Evolutionary conservation across 2,888 invertebrate species (phyloP), one percentile per base, ranked within the genome.

Genomic region (Nomada goodeniana): DNA sequence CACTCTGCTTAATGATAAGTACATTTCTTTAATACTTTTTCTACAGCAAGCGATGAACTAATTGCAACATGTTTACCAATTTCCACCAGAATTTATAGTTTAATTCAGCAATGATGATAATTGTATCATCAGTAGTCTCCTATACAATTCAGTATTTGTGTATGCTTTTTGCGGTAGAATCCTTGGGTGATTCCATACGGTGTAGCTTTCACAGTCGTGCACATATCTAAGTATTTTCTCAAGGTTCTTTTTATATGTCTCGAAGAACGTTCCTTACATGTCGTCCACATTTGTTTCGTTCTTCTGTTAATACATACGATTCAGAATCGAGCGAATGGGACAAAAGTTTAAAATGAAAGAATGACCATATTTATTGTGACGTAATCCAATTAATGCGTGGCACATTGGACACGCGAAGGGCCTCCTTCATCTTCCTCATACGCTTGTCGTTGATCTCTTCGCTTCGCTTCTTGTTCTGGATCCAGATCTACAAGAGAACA

Each of bases 351-450:
- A 88, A 88, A 89, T 87, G 84, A 89, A 86, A 87, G 63, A 89
- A 89, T 89, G 87, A 86, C 83, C 87, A 88, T 88, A 83, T 88
- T 89, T 89, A 89, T 89, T 88, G 82, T 80, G 87, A 78, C 68
- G 83, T 88, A 86, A 85, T 84, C 76, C 74, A 89, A 88, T 94
- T 93, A 94, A 88, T 93, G 91, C 83, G 97, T 96, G 90, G 97
- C 96, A 94, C 98, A 98, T 93, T 98, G 97, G 65, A 97, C 96
- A 88, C 96, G 95, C 91, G 96, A 96, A 82, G 96, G 96, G 59
- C 96, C 95, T 69, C 96, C 96, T 85, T 98, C 98, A 85, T 97
- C 97, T 90, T 98, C 98, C 71, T 97, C 96, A 89, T 97, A 97
- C 0, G 96, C 96, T 90, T 96, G 96, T 89, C 96, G 95, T 29